Conservation (phyloP, 1,140 invertebrate species). For the Ditylenchus dipsaci region DNA sequence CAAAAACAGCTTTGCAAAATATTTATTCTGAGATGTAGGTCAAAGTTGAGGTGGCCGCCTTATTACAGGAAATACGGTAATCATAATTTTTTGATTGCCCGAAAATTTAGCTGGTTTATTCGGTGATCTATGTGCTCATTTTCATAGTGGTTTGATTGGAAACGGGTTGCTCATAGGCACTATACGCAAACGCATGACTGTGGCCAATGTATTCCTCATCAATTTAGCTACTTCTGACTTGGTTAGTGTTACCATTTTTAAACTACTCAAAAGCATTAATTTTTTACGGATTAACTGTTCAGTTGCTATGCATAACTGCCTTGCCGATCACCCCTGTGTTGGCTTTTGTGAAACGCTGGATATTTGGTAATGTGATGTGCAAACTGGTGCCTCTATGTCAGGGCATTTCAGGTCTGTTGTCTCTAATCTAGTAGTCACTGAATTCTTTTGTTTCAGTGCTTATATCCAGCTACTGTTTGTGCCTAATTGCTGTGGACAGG, state of each 20-base stretch:
- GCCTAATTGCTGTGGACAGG: conserved; percentile 54
- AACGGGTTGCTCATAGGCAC: conserved; percentile 54
- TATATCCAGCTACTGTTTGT: conserved; percentile 57
- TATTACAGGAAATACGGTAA: no score
- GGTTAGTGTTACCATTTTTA: conserved; percentile 33
- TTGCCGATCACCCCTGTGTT: conserved; percentile 57
- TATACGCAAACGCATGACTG: conserved; percentile 46
- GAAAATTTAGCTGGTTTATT: conserved; percentile 50
- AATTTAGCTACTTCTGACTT: conserved; percentile 57
- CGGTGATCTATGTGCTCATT: conserved; percentile 48
- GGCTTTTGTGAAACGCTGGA: conserved; percentile 52
- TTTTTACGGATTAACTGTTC: conserved; percentile 15
- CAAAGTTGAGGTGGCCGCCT: no score
- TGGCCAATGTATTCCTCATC: conserved; percentile 52
- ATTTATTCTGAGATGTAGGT: no score
- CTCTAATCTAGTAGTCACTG: no score
- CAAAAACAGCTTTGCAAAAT: no score
- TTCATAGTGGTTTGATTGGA: conserved; percentile 56
- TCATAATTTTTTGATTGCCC: no score
- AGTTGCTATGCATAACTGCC: conserved; percentile 58
- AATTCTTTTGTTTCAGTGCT: conserved; percentile 42
- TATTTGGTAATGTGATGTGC: conserved; percentile 42
- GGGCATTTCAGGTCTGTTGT: conserved; percentile 46
- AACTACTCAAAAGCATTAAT: background rate
- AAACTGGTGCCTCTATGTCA: conserved; percentile 56